These are phyloP conservation scores for Potorous gilbertii DNA, from an alignment of 2,797 vertebrate genomes.

Conservation along the genomic window DNA sequence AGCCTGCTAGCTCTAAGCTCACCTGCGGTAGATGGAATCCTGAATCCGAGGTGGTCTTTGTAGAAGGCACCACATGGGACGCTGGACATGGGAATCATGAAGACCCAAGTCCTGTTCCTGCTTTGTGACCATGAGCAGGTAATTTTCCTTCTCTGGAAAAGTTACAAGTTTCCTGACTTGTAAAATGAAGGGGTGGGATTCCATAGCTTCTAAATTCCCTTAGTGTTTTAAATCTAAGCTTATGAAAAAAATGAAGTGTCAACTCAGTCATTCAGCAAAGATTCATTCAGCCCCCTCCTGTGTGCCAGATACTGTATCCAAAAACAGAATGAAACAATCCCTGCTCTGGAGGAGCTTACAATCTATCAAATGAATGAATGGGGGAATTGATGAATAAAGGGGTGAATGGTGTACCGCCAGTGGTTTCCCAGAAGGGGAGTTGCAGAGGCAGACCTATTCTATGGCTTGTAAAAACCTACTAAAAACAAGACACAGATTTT, in stretches of 20 bases:
- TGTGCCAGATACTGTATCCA: neutral
- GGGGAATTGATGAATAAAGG: neutral
- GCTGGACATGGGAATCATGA: neutral
- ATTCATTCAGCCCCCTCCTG: neutral
- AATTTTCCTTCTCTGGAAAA: neutral
- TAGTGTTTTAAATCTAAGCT: neutral
- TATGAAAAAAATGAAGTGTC: neutral
- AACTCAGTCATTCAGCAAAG: neutral
- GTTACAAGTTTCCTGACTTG: neutral
- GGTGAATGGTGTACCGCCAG: neutral
- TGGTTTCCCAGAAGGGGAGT: conserved; percentile 3
- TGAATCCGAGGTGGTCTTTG: neutral
- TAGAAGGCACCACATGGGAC: neutral
- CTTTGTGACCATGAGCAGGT: neutral
- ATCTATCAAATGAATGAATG: neutral
- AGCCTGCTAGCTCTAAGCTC: neutral
- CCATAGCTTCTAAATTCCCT: neutral
- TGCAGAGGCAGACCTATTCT: neutral
- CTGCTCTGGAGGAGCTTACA: neutral
- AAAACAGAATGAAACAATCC: neutral
- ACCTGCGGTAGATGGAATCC: neutral
- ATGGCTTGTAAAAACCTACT: conserved; percentile 14
- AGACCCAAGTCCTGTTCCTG: neutral
- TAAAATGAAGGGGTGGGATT: neutral
- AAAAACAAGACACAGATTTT: conserved; percentile 11